phyloP scores from a whole-genome alignment of 2,797 vertebrate species.

The Pangasius krempfi region DNA sequence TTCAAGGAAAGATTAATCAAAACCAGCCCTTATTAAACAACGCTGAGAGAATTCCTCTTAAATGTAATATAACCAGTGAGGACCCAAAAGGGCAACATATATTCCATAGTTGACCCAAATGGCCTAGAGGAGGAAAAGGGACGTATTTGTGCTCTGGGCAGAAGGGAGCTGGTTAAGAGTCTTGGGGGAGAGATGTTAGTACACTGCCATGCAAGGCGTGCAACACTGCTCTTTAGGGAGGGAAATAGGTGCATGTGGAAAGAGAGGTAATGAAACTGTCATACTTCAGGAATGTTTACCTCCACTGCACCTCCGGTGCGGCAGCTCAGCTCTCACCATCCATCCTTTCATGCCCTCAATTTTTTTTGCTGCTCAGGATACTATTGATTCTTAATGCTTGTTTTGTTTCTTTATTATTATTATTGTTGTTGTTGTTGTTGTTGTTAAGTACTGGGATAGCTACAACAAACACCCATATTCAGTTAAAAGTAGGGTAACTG shows the following conservation, averaged over 20 bases:
- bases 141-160: conserved; percentile 60
- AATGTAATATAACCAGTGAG: conserved; percentile 70
- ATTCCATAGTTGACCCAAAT: conserved; percentile 70
- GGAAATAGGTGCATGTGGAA: conserved; percentile 66
- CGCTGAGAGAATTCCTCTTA: conserved; percentile 71
- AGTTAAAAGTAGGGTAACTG: neutral
- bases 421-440: neutral
- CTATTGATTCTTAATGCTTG: too few species aligned
- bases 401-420: neutral
- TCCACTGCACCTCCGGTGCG: conserved; percentile 30
- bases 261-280: conserved; percentile 71
- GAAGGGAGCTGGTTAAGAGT: conserved; percentile 54
- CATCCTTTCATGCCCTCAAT: neutral
- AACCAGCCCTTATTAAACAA: conserved; percentile 82
- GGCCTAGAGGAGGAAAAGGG: conserved; percentile 62
- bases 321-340: conserved; percentile 24
- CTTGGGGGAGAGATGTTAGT: conserved; percentile 50
- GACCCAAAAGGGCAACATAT: conserved; percentile 73
- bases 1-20: conserved; percentile 81
- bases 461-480: neutral
- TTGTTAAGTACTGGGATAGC: neutral
- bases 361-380: neutral
- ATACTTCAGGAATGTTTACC: conserved; percentile 76
- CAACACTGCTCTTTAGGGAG: conserved; percentile 24
- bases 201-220: conserved; percentile 44